Conservation (phyloP, 2,113 vertebrate species). For the Peromyscus polionotus region DNA sequence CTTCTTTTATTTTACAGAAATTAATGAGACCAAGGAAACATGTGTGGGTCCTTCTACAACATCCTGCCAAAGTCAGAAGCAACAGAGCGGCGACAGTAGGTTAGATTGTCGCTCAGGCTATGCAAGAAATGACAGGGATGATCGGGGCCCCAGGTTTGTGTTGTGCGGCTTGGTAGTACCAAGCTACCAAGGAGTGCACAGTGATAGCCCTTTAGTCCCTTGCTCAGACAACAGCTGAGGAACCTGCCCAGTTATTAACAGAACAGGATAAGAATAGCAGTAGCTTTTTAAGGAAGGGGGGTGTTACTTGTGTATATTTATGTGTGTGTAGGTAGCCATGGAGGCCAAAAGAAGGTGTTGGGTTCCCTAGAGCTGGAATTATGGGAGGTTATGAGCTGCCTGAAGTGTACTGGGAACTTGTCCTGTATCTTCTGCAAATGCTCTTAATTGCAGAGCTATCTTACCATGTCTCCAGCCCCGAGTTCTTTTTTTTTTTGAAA, state of each 20-base stretch:
- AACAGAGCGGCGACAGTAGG: constrained; percentile 53
- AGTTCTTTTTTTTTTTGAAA: not conserved
- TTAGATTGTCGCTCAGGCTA: not conserved
- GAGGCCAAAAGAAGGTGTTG: not conserved
- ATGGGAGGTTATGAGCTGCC: not conserved
- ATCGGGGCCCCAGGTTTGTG: constrained; percentile 81
- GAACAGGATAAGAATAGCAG: not conserved
- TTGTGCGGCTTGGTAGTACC: accelerated
- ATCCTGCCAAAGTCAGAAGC: constrained; percentile 59
- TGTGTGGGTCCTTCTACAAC: not conserved
- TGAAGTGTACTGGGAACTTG: not conserved
- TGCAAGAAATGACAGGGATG: constrained; percentile 68
- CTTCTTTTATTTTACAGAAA: constrained; percentile 66
- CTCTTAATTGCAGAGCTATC: not conserved
- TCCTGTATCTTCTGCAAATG: not conserved
- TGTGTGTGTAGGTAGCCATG: not conserved
- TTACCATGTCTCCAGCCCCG: not conserved
- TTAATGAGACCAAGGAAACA: constrained; percentile 66
- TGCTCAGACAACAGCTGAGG: no score
- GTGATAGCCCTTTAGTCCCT: not conserved
- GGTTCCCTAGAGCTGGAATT: not conserved
- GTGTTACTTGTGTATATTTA: not conserved
- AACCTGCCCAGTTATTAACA: not conserved
- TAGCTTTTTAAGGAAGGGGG: not conserved
- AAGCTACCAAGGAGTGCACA: no score